These are phyloP conservation scores for Ophraella communa DNA, from an alignment of 2,888 invertebrate genomes.

Conservation along the genomic window DNA sequence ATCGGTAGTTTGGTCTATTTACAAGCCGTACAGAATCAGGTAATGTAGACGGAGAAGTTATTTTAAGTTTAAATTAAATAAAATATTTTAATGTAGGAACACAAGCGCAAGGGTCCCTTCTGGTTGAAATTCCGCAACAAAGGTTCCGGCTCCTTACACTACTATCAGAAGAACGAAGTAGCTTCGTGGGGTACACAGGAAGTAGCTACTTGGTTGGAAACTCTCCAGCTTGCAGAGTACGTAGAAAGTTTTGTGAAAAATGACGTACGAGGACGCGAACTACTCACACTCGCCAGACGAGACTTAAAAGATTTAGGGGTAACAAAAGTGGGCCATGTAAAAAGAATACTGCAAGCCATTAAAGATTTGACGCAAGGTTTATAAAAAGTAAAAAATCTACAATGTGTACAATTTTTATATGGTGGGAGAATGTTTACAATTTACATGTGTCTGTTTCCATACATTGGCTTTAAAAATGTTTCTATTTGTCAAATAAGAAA, in stretches of 20 bases:
- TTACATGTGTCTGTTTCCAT: no score
- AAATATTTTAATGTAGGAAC: slow-evolving; percentile 52
- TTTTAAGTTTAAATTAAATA: background rate
- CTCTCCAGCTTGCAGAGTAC: slow-evolving; percentile 88
- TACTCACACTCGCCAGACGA: slow-evolving; percentile 83
- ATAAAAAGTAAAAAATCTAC: slow-evolving; percentile 46
- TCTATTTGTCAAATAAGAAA: no score
- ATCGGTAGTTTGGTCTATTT: slow-evolving; percentile 67
- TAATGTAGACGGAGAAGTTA: slow-evolving; percentile 41
- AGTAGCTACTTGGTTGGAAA: slow-evolving; percentile 89
- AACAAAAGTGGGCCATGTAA: slow-evolving; percentile 94
- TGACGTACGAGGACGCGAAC: slow-evolving; percentile 90
- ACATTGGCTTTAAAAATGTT: no score
- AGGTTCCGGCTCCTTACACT: slow-evolving; percentile 58
- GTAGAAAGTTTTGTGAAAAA: slow-evolving; percentile 88
- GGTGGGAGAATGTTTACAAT: slow-evolving; percentile 29
- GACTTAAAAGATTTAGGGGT: slow-evolving; percentile 92
- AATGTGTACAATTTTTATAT: slow-evolving; percentile 6
- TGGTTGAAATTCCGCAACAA: slow-evolving; percentile 71
- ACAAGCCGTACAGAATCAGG: slow-evolving; percentile 63
- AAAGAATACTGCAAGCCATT: slow-evolving; percentile 91
- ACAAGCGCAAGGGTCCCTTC: slow-evolving; percentile 68
- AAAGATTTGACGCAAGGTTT: slow-evolving; percentile 72
- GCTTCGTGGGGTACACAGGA: slow-evolving; percentile 86
- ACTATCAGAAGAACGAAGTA: slow-evolving; percentile 63